Base-by-base conservation (phyloP, 2,113 vertebrate genomes). In the Thryonomys swinderianus region DNA sequence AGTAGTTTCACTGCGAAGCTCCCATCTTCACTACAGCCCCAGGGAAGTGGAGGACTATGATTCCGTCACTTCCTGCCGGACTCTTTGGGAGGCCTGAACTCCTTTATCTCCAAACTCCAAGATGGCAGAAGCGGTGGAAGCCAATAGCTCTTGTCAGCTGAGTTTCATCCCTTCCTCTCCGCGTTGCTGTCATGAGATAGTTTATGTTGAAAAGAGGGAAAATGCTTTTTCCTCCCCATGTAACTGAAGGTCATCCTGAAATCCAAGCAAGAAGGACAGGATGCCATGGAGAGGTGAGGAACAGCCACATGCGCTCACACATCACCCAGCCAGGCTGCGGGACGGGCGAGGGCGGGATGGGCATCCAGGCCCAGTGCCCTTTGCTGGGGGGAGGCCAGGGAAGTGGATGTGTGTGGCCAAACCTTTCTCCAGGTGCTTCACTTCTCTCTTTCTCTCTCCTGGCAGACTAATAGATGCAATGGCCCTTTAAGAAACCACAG, bases 31-130 rank as follows among this genome's bases (percentile, higher is more conserved):
- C 59, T 94, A 96, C 88, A 84, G 85, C 96, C 96, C 93, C 89
- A 91, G 95, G 97, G 85, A 85, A 97, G 57, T 87, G 82, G 96
- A 97, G 98, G 97, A 98, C 92, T 93, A 85, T 79, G 97, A 96
- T 94, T 94, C 45, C 88, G 85, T 90, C 93, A 80, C 88, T 97
- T 95, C 71, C 71, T 59, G 37, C 90, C 79, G 51, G 18, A 64
- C 96, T 97, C 95, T 96, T 96, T 97, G 85, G 96, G 92, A 96
- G 95, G 16, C 62, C n/a, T 83, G 51, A 95, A 93, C 61, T 80
- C n/a, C 37, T 95, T 57, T 91, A 96, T 96, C 53, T 97, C 94
- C 90, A 83, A 89, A 95, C 73, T 87, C 95, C 37, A 80, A 91
- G 94, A 87, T 1, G 83, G 78, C 78, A 93, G 74, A 90, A 91